These are phyloP conservation scores for Dichetophora obliterata DNA, from an alignment of 2,888 invertebrate species.

Conservation along the genomic window DNA sequence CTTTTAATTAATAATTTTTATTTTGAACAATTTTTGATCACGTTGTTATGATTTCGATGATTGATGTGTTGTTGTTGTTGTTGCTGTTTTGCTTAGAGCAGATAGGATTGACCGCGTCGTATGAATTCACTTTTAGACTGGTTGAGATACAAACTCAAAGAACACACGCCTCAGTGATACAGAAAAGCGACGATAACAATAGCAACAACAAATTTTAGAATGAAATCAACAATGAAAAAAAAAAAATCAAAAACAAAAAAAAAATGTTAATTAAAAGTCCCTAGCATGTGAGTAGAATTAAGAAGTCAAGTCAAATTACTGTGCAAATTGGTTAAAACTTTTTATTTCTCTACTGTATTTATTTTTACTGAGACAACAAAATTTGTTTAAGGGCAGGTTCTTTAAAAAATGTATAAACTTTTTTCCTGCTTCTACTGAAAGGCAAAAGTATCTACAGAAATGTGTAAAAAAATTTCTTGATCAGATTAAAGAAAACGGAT, in stretches of 20 bases:
- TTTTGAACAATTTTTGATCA: neutral
- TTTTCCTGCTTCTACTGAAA: too few species aligned
- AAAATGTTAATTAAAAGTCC: slow-evolving; percentile 4
- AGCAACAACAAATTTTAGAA: slow-evolving; percentile 21
- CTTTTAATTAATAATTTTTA: neutral
- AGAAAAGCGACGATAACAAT: slow-evolving; percentile 30
- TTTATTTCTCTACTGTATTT: neutral
- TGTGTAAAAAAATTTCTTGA: too few species aligned
- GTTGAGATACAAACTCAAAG: slow-evolving; percentile 54
- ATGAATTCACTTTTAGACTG: slow-evolving; percentile 55
- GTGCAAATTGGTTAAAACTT: neutral
- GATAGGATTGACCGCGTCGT: slow-evolving; percentile 47
- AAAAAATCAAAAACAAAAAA: slow-evolving; percentile 15
- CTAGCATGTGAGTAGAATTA: slow-evolving; percentile 25
- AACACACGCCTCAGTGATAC: slow-evolving; percentile 25
- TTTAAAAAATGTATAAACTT: too few species aligned
- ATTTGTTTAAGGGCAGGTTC: too few species aligned
- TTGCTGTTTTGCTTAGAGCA: slow-evolving; percentile 26
- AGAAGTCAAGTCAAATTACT: slow-evolving; percentile 29
- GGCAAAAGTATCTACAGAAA: too few species aligned
- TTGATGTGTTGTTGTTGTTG: slow-evolving; percentile 23
- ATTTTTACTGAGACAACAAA: too few species aligned
- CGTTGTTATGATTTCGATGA: slow-evolving; percentile 1
- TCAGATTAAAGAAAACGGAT: too few species aligned
- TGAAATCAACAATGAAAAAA: slow-evolving; percentile 27